Evolutionary conservation across 2,888 invertebrate species (phyloP), one percentile per base, ranked within the genome.

Genomic region (Hypolimnas misippus): DNA sequence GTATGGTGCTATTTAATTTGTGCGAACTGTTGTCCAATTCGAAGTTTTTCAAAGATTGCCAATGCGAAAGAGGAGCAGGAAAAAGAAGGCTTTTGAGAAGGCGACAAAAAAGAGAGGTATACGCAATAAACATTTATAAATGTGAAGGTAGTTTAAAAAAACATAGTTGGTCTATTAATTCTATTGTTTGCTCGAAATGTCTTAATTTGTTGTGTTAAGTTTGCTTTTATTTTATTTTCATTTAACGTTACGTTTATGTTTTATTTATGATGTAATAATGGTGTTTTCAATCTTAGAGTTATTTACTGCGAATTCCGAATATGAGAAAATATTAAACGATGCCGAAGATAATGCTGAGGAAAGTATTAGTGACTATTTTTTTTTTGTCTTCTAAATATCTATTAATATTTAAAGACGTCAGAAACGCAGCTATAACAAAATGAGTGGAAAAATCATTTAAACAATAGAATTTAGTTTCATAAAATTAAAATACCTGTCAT

Each of bases 11-110:
- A 57, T 74, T 87, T 40, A 79, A 77, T 72, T 67, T 90, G 78
- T 87, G 83, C 90, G 83, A 82, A 67, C 83, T 90, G 89, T 84
- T 92, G 77, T 86, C 89, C 65, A 86, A 87, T 63, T 81, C 84
- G 69, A 89, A 86, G 73, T 74, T 84, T 56, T 89, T 89, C 69
- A 91, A 91, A 73, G 82, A 84, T 67, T 92, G 90, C 80, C 88
- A 88, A 86, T 91, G 91, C 91, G 91, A 90, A 87, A 86, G 90
- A 89, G 82, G 86, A 79, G 79, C 89, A 82, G 91, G 90, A 89
- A 92, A 87, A 90, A 90, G 89, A 69, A 84, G 91, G 69, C 75
- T 91, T 56, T 71, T 90, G 40, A 81, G 81, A 70, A 80, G 84
- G 63, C 80, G 83, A 58, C 77, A 77, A 71, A 88, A 78, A 68